phyloP scores from a whole-genome alignment of 2,797 vertebrate species.

The Catostomus latipinnis region DNA sequence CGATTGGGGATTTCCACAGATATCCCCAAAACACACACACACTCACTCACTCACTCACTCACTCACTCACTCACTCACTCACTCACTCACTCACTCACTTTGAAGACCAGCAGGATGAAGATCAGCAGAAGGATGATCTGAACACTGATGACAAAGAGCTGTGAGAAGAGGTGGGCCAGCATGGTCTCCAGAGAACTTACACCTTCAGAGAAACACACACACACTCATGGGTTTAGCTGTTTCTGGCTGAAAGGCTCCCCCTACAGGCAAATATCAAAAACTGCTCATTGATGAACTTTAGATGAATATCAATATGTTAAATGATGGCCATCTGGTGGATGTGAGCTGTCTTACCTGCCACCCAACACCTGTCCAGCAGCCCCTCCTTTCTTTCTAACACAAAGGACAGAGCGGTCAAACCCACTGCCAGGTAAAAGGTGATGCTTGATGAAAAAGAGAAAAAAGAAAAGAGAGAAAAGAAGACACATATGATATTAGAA shows the following conservation, averaged over 20 bases:
- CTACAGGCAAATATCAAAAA: slow-evolving; percentile 60
- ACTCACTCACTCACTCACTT: slow-evolving; percentile 59
- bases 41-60: too few relatives aligned
- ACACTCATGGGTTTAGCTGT: not conserved
- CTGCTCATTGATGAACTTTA: slow-evolving; percentile 1
- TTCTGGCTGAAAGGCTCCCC: slow-evolving; percentile 46
- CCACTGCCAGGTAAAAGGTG: slow-evolving; percentile 83
- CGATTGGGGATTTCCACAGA: too few relatives aligned
- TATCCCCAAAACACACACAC: too few relatives aligned
- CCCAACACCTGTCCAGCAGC: slow-evolving; percentile 81
- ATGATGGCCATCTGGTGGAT: not conserved
- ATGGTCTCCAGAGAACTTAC: slow-evolving; percentile 76
- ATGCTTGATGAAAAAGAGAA: slow-evolving; percentile 67
- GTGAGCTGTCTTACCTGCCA: slow-evolving; percentile 74
- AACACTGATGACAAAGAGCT: slow-evolving; percentile 77
- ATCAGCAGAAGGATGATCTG: slow-evolving; percentile 78
- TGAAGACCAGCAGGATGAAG: slow-evolving; percentile 78
- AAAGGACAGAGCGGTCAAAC: slow-evolving; percentile 82
- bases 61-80: not conserved
- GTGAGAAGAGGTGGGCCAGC: slow-evolving; percentile 79
- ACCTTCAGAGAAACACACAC: slow-evolving; percentile 62
- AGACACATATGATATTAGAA: not conserved
- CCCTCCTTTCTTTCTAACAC: slow-evolving; percentile 83
- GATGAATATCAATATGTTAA: not conserved
- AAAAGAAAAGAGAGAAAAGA: not conserved